Evolutionary conservation across 1,140 invertebrate species (phyloP).

Genomic region (Sarcophaga peregrina): DNA sequence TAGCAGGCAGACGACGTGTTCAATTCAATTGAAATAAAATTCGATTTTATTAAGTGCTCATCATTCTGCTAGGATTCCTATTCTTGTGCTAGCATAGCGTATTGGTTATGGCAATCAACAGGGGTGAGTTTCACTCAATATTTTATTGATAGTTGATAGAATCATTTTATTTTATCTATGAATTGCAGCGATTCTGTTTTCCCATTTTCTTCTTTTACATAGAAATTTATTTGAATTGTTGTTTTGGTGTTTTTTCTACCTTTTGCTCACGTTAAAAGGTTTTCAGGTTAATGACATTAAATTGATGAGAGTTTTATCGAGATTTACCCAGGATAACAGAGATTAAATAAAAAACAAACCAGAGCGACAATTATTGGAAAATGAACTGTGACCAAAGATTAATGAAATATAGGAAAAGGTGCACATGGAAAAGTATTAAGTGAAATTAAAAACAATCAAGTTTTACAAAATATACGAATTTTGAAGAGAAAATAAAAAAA

Average conservation of each 20-base stretch:
- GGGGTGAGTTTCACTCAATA: constrained; percentile 4
- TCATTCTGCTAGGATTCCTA: not conserved
- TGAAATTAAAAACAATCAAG: too few species aligned
- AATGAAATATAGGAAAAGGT: not conserved
- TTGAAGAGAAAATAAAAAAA: too few species aligned
- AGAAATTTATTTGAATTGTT: not conserved
- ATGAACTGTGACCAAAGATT: not conserved
- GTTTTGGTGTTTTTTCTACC: not conserved
- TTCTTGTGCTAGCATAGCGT: not conserved
- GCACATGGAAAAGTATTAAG: too few species aligned
- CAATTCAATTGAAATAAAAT: constrained; percentile 57
- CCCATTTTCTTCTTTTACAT: not conserved
- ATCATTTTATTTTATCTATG: constrained; percentile 39
- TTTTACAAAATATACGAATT: too few species aligned
- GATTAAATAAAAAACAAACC: not conserved
- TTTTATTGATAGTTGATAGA: constrained; percentile 41
- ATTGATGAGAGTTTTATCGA: constrained; percentile 34
- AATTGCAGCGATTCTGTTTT: constrained; percentile 22
- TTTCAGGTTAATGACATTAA: constrained; percentile 39
- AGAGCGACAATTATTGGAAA: not conserved
- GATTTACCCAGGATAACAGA: not conserved
- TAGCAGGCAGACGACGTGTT: constrained; percentile 43
- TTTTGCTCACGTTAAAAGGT: constrained; percentile 9
- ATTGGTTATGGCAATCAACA: not conserved
- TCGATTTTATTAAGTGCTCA: constrained; percentile 66